Evolutionary conservation across 2,888 invertebrate genomes (phyloP), one percentile per base, ranked within the genome.

Genomic region (Pseudoips prasinana): DNA sequence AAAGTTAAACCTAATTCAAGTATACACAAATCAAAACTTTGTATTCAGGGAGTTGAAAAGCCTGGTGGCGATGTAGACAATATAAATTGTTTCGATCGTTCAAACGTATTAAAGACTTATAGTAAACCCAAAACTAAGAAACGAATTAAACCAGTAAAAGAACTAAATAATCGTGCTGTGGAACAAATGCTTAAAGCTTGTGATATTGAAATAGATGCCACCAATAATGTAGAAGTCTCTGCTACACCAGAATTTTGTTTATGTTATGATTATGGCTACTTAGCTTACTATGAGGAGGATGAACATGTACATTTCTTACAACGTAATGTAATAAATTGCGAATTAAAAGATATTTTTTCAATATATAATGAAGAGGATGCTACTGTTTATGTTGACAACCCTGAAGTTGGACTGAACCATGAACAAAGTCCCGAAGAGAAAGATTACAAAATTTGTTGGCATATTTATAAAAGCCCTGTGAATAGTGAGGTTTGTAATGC

Each of bases 241-340:
- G 2, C 7, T 7, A 7, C 3, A 7, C 20, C 57, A 36, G 49
- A 65, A 32, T 75, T 73, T 58, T 86, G 85, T 62, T 34, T 73
- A 31, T 86, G 86, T 48, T 38, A 54, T 33, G 86, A 87, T 64
- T 87, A 79, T 62, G 87, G 87, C 14, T 59, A 46, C 29, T 57
- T 76, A 38, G 43, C 45, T 34, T 56, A 57, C 52, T 68, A 73
- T 58, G 72, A 73, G 42, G 27, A 33, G 37, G 54, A 64, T 63
- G 73, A 76, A 44, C 83, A 85, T 55, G 62, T 84, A 39, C 84
- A 87, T 62, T 86, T 75, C 59, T 65, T 59, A 53, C 44, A 64
- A n/a, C 57, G 59, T 33, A 47, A 50, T 20, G 43, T 31, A 41
- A 33, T 42, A 29, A 39, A 57, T 42, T 62, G 62, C 46, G 58